Percentiles rank a stretch among this genome's conserved stretches.
Conservation (phyloP, 2,797 vertebrate genomes). For the Bovichtus diacanthus region DNA sequence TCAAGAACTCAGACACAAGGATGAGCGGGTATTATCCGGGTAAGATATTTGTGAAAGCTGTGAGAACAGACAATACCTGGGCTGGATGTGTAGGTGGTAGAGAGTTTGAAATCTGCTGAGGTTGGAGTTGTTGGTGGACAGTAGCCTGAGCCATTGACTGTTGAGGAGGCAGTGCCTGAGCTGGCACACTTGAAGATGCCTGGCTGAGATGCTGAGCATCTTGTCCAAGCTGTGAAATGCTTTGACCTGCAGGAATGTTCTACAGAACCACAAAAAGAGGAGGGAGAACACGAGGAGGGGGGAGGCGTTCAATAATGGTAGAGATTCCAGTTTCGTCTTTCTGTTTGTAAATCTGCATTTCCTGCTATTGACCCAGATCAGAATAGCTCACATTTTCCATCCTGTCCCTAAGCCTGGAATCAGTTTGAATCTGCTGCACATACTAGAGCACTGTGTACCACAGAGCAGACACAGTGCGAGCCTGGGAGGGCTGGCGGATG, state of each 20-base stretch:
- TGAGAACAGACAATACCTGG: constrained; percentile 69
- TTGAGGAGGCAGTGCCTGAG: constrained; percentile 76
- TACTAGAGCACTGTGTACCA: neutral
- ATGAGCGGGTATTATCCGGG: neutral
- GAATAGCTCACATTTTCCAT: constrained; percentile 60
- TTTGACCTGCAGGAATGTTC: constrained; percentile 76
- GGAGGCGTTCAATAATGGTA: constrained; percentile 36
- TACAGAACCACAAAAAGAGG: constrained; percentile 39
- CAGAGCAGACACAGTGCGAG: constrained; percentile 30
- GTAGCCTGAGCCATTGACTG: constrained; percentile 81
- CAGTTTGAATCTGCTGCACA: constrained; percentile 43
- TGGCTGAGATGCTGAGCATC: constrained; percentile 78
- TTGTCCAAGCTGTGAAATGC: constrained; percentile 82
- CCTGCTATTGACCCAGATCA: constrained; percentile 65
- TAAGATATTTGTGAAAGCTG: neutral
- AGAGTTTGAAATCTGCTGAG: constrained; percentile 85
- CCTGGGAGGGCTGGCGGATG: constrained; percentile 23
- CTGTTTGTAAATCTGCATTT: constrained; percentile 60
- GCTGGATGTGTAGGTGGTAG: constrained; percentile 70
- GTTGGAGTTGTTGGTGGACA: constrained; percentile 83
- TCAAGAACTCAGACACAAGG: neutral
- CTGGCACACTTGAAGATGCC: constrained; percentile 68
- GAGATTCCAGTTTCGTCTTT: constrained; percentile 47
- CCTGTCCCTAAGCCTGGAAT: constrained; percentile 48
- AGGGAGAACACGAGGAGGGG: constrained; percentile 4